Base-by-base conservation (phyloP, 2,113 vertebrate genomes). In the Engraulis encrasicolus region DNA sequence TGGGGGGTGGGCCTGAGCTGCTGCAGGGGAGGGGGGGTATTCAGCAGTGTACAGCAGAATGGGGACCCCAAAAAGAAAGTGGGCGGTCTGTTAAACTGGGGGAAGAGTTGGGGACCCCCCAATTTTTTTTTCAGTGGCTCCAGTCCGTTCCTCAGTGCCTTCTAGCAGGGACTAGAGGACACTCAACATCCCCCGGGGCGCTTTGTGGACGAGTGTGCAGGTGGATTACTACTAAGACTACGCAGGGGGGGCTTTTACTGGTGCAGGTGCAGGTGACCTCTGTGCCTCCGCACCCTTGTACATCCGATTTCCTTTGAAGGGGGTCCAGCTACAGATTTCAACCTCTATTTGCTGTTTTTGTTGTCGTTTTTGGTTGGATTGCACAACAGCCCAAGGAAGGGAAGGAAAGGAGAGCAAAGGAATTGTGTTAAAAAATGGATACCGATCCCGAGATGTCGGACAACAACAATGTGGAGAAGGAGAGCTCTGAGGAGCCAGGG, bases 391-490 rank as follows among this genome's bases (percentile, higher is more conserved):
- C 74, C 61, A 37, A 45, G 79, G 15, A 79, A 19, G 77, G 20
- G 50, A 86, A 19, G 81, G 40, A 9, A 45, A 45, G 40, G 9
- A 9, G 77, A 89, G 18, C 15, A 49, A 88, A 85, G 84, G 81
- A 87, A 82, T 54, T 71, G 6, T 54, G n/a, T n/a, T n/a, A 79
- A 50, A 54, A 79, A 37, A 54, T 48, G 85, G 49, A 78, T 36
- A 86, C 38, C 34, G 52, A 89, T 80, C 66, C 52, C 66, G 85
- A 90, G 78, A 95, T 92, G 90, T 93, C 92, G 79, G 91, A 90
- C 85, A 93, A 94, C 86, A 94, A 94, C 88, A 95, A 94, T 50
- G 84, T 84, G 71, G 85, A 83, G 78, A 89, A 87, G 85, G 84
- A 37, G 5, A 31, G 45, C 88, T 90, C 92, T 52, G 90, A 92